Conservation (phyloP, 2,113 vertebrate species). For the Rhinolophus sinicus region DNA sequence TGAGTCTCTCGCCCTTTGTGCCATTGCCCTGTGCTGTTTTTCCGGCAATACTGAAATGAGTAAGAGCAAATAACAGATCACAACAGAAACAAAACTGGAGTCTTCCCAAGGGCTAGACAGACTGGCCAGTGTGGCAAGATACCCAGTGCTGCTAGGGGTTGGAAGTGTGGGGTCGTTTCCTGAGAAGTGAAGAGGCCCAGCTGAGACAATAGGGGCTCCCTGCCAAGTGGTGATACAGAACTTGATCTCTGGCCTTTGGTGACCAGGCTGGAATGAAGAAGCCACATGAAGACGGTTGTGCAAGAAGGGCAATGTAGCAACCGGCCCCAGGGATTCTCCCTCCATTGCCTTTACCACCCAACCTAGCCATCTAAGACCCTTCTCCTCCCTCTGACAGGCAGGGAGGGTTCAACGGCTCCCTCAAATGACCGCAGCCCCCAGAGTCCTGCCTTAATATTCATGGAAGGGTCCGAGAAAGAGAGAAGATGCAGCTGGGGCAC, state of each 20-base stretch:
- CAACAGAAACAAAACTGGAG: not conserved
- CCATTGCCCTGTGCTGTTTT: not conserved
- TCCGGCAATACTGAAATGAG: not conserved
- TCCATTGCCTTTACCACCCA: not conserved
- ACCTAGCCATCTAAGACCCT: not conserved
- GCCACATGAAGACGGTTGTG: rapidly evolving
- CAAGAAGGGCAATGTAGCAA: not conserved
- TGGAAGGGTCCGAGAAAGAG: not conserved
- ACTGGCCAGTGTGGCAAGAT: not conserved
- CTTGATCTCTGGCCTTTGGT: not conserved
- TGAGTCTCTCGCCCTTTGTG: not conserved
- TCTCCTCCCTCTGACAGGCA: no score
- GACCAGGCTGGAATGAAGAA: not conserved
- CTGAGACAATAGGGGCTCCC: not conserved
- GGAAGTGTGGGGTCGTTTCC: not conserved
- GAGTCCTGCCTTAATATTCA: not conserved
- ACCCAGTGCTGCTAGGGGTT: not conserved
- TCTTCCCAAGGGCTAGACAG: not conserved
- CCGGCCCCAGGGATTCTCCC: not conserved
- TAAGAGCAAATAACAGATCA: not conserved
- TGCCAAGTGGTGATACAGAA: not conserved
- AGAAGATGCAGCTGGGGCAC: not conserved
- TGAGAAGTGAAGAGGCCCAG: not conserved
- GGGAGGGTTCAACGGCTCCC: not conserved
- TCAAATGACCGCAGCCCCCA: not conserved